Conservation (phyloP, 2,888 invertebrate species). For the Ophion ellenae region DNA sequence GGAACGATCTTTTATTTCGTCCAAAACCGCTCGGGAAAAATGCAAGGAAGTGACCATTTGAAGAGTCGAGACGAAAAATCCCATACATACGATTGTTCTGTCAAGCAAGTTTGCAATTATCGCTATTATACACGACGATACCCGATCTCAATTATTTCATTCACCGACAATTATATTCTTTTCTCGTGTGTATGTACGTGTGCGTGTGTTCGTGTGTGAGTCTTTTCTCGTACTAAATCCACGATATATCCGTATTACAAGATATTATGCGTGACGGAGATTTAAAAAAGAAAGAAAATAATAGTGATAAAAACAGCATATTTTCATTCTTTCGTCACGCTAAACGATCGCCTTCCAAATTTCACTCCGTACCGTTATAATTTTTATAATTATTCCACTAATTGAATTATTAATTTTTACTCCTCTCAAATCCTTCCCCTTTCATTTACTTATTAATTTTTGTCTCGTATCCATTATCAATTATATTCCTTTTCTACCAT, state of each 20-base stretch:
- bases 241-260: constrained; percentile 65
- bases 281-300: constrained; percentile 13
- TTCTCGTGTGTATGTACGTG: constrained; percentile 25
- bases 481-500: constrained; percentile 41
- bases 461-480: constrained; percentile 50
- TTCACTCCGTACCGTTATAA: constrained; percentile 58
- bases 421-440: constrained; percentile 58
- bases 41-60: background rate
- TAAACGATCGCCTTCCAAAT: constrained; percentile 52
- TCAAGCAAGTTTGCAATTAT: constrained; percentile 47
- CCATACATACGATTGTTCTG: constrained; percentile 24
- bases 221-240: constrained; percentile 59
- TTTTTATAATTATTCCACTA: constrained; percentile 63
- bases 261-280: constrained; percentile 53
- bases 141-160: constrained; percentile 45
- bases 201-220: constrained; percentile 38
- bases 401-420: constrained; percentile 62
- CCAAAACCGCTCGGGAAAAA: background rate
- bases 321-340: constrained; percentile 37
- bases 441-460: constrained; percentile 28
- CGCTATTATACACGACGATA: constrained; percentile 37
- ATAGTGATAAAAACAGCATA: constrained; percentile 18
- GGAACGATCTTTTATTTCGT: background rate
- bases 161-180: constrained; percentile 40
- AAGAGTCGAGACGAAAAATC: constrained; percentile 2